Evolutionary conservation across 2,113 vertebrate species (phyloP), one percentile per base, ranked within the genome.

Genomic region (Sterrhoptilus dennistouni): DNA sequence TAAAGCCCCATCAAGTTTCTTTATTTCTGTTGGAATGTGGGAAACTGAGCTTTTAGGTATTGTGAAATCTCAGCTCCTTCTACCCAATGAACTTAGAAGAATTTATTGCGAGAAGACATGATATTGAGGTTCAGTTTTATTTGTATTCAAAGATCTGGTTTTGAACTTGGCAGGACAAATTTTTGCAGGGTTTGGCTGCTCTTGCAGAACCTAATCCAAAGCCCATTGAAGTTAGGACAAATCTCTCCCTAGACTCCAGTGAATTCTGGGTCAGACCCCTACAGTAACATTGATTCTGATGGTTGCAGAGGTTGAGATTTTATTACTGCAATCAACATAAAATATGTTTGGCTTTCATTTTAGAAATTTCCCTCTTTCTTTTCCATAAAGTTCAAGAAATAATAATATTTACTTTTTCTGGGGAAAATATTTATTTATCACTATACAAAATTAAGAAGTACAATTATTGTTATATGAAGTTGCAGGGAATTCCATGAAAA

Each of bases 111-210:
- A 91, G 71, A 90, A 78, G 60, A 94, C 88, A 95, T 93, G 93
- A 94, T 97, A 96, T 82, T 96, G 83, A 95, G 92, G 90, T 96
- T 94, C 92, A 72, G 76, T 89, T 96, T 96, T 96, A 96, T 94
- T 96, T 95, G 86, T 90, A 68, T 84, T 93, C 96, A 82, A 95
- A 96, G 88, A 78, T 96, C 93, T 96, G 88, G 85, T 96, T 96
- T 97, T 90, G 96, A 96, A 93, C 92, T 93, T 96, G 93, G 92
- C 96, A 96, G 92, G 76, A 89, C 60, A 91, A 61, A 18, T 78
- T 95, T 96, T 96, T 93, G 83, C 83, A 90, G 92, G 90, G 90
- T 94, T 97, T 97, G 93, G 95, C 95, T 92, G 79, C 68, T 95
- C 96, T 75, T 95, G 69, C 83, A 96, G 85, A 72, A 83, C 56